Evolutionary conservation across 2,888 invertebrate genomes (phyloP), one percentile per base, ranked within the genome.

Genomic region (Callinectes sapidus): DNA sequence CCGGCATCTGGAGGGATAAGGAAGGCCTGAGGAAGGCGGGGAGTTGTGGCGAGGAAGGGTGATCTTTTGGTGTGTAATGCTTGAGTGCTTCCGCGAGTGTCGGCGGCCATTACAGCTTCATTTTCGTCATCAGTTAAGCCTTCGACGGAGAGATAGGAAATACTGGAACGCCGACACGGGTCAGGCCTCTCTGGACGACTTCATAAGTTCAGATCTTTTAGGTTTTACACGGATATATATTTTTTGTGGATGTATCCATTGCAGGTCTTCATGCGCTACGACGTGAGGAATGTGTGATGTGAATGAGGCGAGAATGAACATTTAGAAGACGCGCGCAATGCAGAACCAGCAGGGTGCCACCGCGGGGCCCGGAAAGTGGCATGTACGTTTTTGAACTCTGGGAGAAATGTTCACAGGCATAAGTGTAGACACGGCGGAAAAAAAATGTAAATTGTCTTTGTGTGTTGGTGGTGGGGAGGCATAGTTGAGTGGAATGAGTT

Each of bases 1-100:
- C 35, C 2, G 81, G 3, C 35, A 35, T 16, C 2, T 2, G 1
- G 35, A 16, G 81, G 71, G 6, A n/a, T 61, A 23, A 23, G 71
- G 71, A 28, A 2, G 61, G 61, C 1, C 23, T 2, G 61, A 14
- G 32, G 81, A 1, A 1, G 81, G 35, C 35, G 32, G 35, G 13
- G 32, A 35, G 32, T 14, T 81, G 32, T 32, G 81, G 81, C 35
- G 81, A 35, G 81, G 35, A 81, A 81, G 16, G 81, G 81, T 23
- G 81, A 81, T 81, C 81, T 81, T 81, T 81, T 81, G 81, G 81
- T 81, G 81, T 81, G 81, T 81, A 81, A 81, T 81, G 81, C 81
- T 81, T 81, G 81, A 81, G 81, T 81, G 81, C 81, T 6, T 81
- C 81, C 81, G 35, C 81, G 35, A 81, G 13, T 81, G 81, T 81